Conservation (phyloP, 2,797 vertebrate species). For the Phoebastria nigripes region DNA sequence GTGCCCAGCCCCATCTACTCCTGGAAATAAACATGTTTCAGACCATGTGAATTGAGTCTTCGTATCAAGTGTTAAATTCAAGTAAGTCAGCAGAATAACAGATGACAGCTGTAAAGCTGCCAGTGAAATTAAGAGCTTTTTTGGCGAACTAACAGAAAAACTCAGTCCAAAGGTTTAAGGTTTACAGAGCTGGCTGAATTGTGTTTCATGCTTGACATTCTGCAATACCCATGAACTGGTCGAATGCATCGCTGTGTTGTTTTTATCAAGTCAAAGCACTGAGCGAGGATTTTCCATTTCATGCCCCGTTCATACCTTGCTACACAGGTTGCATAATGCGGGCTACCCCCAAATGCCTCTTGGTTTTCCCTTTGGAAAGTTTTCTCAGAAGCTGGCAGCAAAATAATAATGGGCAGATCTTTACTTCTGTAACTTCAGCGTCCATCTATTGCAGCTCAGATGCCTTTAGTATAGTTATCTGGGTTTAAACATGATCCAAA, state of each 20-base stretch:
- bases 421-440: neutral
- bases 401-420: neutral
- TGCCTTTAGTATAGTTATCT: neutral
- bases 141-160: neutral
- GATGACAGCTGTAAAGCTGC: neutral
- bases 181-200: neutral
- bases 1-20: neutral
- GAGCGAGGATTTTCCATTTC: neutral
- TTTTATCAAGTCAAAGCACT: neutral
- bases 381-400: neutral
- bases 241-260: neutral
- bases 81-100: neutral
- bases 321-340: accelerated
- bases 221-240: neutral
- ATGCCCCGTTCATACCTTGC: neutral
- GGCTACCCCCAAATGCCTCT: neutral
- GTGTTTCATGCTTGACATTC: neutral
- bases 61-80: neutral
- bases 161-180: neutral
- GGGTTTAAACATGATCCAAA: neutral
- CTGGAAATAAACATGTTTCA: neutral
- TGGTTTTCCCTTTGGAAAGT: neutral
- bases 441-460: neutral
- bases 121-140: neutral
- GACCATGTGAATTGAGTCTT: neutral